Conservation (phyloP, 2,888 invertebrate genomes). For the Margaritifera margaritifera region DNA sequence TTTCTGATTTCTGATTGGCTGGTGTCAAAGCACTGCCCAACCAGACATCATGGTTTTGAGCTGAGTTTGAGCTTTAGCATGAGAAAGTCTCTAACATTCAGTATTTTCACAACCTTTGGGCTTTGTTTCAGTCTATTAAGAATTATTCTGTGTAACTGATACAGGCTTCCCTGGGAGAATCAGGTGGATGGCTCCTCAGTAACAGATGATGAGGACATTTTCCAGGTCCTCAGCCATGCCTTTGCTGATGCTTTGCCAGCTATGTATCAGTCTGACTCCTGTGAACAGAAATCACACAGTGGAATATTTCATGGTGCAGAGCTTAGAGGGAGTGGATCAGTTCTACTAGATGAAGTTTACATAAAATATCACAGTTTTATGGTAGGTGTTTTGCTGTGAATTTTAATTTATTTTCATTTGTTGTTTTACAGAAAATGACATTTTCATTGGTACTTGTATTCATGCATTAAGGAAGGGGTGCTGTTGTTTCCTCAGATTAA, state of each 20-base stretch:
- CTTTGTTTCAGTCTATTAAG: too few relatives aligned
- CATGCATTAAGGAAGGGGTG: too few relatives aligned
- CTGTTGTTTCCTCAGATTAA: too few relatives aligned
- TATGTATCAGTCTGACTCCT: constrained; percentile 47
- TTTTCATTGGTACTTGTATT: too few relatives aligned
- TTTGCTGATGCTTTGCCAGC: constrained; percentile 54
- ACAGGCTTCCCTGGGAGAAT: constrained; percentile 49
- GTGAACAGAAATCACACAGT: constrained; percentile 41
- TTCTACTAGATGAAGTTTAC: constrained; percentile 67
- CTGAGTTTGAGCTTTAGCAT: too few relatives aligned
- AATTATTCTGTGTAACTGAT: neutral
- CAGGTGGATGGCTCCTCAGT: constrained; percentile 35
- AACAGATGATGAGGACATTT: constrained; percentile 64
- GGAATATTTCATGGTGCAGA: constrained; percentile 66
- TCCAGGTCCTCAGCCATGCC: constrained; percentile 55
- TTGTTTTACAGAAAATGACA: too few relatives aligned
- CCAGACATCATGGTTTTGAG: too few relatives aligned
- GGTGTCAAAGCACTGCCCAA: too few relatives aligned
- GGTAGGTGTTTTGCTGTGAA: constrained; percentile 47
- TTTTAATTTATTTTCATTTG: neutral
- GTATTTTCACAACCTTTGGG: too few relatives aligned
- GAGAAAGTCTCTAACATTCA: too few relatives aligned
- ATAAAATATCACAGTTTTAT: constrained; percentile 55
- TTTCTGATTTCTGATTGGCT: too few relatives aligned
- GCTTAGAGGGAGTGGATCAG: constrained; percentile 41